Percentiles rank a stretch among this genome's conserved stretches.
phyloP scores from a whole-genome alignment of 2,797 vertebrate species.

The Lemur catta region DNA sequence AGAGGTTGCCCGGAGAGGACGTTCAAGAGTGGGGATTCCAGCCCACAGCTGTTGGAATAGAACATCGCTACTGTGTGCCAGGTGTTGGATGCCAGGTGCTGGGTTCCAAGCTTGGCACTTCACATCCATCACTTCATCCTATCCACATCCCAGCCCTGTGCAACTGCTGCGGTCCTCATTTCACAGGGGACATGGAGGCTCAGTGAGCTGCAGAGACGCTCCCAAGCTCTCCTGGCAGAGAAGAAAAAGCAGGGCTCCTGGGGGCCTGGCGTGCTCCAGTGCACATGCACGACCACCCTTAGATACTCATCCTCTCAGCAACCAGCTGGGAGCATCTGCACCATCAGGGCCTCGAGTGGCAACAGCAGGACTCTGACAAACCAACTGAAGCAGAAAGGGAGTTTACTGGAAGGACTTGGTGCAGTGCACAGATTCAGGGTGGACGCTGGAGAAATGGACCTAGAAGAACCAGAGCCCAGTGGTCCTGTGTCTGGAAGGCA shows the following conservation, averaged over 20 bases:
- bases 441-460: not conserved
- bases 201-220: not conserved
- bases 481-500: rapidly evolving
- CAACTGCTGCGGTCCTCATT: no score
- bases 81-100: not conserved
- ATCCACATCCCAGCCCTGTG: not conserved
- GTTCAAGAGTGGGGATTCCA: not conserved
- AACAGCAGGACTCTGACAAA: rapidly evolving
- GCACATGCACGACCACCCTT: rapidly evolving
- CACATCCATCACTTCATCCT: rapidly evolving
- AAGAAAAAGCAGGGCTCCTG: not conserved
- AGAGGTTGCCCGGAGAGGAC: rapidly evolving
- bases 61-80: not conserved
- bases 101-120: not conserved
- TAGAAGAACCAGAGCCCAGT: not conserved
- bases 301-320: rapidly evolving
- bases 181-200: not conserved
- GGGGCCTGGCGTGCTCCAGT: rapidly evolving
- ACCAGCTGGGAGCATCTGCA: rapidly evolving
- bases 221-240: no score
- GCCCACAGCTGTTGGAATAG: not conserved
- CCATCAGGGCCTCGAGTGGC: not conserved
- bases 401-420: not conserved
- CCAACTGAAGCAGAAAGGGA: not conserved
- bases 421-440: rapidly evolving